Conservation (phyloP, 2,888 invertebrate genomes). For the Calameuta filiformis region DNA sequence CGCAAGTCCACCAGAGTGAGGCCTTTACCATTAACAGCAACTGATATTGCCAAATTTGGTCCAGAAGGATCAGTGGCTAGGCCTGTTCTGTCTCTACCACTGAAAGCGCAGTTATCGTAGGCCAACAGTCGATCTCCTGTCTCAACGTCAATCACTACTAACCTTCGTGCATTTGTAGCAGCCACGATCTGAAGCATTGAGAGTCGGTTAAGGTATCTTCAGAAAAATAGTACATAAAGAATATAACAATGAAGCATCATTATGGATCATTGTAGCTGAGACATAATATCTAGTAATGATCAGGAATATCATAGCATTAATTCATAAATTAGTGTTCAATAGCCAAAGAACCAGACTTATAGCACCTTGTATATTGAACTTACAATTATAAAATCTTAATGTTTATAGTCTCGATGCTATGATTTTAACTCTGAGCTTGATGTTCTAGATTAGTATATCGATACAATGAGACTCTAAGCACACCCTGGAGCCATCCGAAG, state of each 20-base stretch:
- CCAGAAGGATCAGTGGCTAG: constrained; percentile 65
- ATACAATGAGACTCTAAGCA: constrained; percentile 13
- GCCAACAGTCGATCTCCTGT: constrained; percentile 65
- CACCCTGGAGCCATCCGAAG: constrained; percentile 65
- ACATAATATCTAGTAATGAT: neutral
- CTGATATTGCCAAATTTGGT: constrained; percentile 66
- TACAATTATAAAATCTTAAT: constrained; percentile 1
- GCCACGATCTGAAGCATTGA: constrained; percentile 60
- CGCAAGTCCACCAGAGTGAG: constrained; percentile 66
- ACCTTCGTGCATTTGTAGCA: constrained; percentile 65
- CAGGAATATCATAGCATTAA: neutral
- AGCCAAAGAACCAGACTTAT: neutral
- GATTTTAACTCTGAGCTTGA: constrained; percentile 3
- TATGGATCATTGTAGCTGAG: neutral
- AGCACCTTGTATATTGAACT: neutral
- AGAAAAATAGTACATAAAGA: neutral
- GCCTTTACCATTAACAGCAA: constrained; percentile 67
- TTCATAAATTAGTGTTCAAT: neutral
- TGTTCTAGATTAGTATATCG: neutral
- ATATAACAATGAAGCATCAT: neutral
- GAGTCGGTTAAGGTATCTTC: neutral
- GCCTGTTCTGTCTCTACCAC: constrained; percentile 65
- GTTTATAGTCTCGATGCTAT: constrained; percentile 5
- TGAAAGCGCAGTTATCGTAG: constrained; percentile 67
- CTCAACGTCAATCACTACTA: constrained; percentile 67